Base-by-base conservation (phyloP, 2,888 invertebrate species). In the Agrotis ipsilon region DNA sequence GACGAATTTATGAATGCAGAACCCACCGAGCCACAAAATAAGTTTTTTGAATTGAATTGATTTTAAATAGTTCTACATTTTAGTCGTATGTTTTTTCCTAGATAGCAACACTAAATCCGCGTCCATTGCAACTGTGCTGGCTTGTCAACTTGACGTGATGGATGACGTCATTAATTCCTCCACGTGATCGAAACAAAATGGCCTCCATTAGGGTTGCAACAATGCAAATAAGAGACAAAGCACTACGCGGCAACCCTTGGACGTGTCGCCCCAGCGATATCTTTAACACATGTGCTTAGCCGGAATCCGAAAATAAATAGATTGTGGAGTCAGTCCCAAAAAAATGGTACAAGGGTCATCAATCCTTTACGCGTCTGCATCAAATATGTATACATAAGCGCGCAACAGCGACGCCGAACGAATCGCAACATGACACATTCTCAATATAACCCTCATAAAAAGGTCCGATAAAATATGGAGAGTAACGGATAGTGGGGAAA, bases 361-460 rank as follows among this genome's bases (percentile, higher is more conserved):
- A 93, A 93, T 94, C 92, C 90, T 93, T 92, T 89, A 88, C 91
- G 88, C 89, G 87, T 88, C 88, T 90, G 88, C 92, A 93, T 93
- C 92, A 92, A 92, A 93, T 91, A 92, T 93, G 92, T 92, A 93
- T 89, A 90, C 87, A 89, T 87, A 88, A 88, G 88, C 84, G 83
- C 86, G 85, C 85, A 82, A 80, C 75, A 82, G 77, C 83, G 75
- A 87, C 86, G 84, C 85, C 81, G 85, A 87, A 88, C 89, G 91
- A 90, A 90, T 90, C 87, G 89, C 87, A 87, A 89, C 90, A 91
- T 90, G 92, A 91, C 92, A 92, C 92, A 91, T 92, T 89, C 88
- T 83, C 90, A 88, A 92, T 92, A 92, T 92, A 91, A 92, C 92
- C 92, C 92, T 93, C 92, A 93, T 93, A 93, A 93, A 92, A 92